A percentile compares a stretch with the other conserved stretches of the same genome.
Conservation (phyloP, 2,113 vertebrate species). For the Oryzias javanicus region DNA sequence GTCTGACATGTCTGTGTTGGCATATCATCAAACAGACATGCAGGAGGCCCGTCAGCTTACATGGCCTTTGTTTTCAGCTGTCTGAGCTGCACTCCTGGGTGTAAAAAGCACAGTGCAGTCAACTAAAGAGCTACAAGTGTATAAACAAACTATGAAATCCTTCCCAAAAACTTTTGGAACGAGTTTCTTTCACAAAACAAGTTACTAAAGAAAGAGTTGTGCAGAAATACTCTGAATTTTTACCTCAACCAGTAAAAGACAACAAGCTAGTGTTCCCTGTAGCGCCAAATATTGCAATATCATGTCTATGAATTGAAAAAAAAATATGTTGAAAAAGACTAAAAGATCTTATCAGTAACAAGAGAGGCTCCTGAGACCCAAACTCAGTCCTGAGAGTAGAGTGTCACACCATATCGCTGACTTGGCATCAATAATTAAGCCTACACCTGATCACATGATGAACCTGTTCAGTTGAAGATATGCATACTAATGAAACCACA, state of each 20-base stretch:
- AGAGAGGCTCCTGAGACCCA: constrained; percentile 59
- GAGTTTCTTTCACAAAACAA: background rate
- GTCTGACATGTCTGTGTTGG: constrained; percentile 44
- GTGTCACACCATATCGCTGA: constrained; percentile 66
- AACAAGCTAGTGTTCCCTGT: background rate
- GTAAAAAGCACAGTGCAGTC: constrained; percentile 12
- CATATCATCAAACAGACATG: constrained; percentile 29
- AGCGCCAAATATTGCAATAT: background rate
- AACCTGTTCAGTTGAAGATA: constrained; percentile 40
- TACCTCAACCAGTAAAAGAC: background rate
- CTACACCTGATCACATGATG: constrained; percentile 40
- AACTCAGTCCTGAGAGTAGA: constrained; percentile 63
- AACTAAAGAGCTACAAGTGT: background rate
- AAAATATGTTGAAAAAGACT: background rate
- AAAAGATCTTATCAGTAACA: constrained; percentile 45
- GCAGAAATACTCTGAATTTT: background rate
- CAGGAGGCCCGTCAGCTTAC: constrained; percentile 14
- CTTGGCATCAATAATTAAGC: constrained; percentile 77
- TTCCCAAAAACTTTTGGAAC: background rate
- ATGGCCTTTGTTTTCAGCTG: constrained; percentile 13
- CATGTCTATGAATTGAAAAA: background rate
- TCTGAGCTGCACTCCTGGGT: constrained; percentile 21
- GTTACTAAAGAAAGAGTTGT: background rate
- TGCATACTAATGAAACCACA: constrained; percentile 34
- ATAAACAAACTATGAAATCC: background rate